phyloP scores from a whole-genome alignment of 1,140 invertebrate genomes.

The Bombus superbus region DNA sequence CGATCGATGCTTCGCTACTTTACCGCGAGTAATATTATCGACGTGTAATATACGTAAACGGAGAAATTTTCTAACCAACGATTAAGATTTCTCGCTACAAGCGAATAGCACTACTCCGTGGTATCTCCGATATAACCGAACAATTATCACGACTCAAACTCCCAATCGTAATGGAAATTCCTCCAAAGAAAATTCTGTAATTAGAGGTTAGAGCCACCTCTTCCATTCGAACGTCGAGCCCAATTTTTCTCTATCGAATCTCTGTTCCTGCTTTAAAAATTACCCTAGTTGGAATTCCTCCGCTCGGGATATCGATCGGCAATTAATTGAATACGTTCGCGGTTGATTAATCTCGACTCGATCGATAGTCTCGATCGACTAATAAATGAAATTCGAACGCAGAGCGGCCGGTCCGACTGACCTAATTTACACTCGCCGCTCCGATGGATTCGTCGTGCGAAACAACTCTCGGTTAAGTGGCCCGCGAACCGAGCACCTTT shows the following conservation, averaged over 20 bases:
- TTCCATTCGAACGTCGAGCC: background rate
- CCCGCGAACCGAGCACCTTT: background rate
- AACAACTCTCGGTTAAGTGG: slow-evolving; percentile 12
- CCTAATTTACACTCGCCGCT: slow-evolving; percentile 13
- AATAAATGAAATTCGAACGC: background rate
- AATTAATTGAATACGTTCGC: background rate
- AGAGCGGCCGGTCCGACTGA: background rate
- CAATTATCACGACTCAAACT: background rate
- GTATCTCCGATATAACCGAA: background rate
- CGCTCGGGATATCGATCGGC: background rate
- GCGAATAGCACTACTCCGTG: no score
- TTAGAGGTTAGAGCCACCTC: background rate
- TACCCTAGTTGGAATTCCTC: background rate
- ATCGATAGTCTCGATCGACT: background rate
- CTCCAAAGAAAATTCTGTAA: background rate
- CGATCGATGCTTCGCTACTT: no score
- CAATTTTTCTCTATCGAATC: background rate
- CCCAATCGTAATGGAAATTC: background rate
- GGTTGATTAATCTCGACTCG: background rate
- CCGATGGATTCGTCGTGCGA: background rate
- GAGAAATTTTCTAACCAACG: background rate
- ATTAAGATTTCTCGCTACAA: background rate
- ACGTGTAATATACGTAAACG: no score
- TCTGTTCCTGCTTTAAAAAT: background rate
- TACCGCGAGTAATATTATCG: no score